Base-by-base conservation (phyloP, 2,113 vertebrate genomes). In the Cariama cristata region DNA sequence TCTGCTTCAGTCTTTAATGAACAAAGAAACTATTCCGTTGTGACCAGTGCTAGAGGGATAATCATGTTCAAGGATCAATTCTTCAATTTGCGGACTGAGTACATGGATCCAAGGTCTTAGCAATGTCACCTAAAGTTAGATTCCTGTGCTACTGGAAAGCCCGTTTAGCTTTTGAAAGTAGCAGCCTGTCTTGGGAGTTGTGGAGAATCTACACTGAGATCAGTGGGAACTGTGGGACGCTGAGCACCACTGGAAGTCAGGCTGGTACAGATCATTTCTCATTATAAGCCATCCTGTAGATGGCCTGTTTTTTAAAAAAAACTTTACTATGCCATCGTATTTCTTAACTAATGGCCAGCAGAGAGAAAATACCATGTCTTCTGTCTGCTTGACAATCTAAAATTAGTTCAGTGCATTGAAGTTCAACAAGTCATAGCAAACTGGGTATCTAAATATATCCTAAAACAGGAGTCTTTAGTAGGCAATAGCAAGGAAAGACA, bases 321-420 rank as follows among this genome's bases (percentile, higher is more conserved):
- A 1, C 8, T 83, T 86, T 88, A 23, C 59, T 68, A 2, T 72
- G 30, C 17, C 5, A 45, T 67, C 40, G 35, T 32, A 26, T 86
- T 95, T 94, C 73, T 77, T 89, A 86, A 83, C 86, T 92, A 93
- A 71, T 45, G 17, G 38, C 6, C 20, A 75, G 13, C 53, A 71
- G 73, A 86, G 68, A 86, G 82, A 87, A 89, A 94, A 94, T 81
- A 56, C 3, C 26, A 32, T 49, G 44, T 95, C 32, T n/a, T 83
- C 73, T 93, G 45, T 77, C 88, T 95, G 52, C 64, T 85, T 81
- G 73, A 64, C 23, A 84, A 45, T 90, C 75, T 62, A 64, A 92
- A 94, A 67, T 68, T 17, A 68, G 22, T 68, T 92, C 33, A 75
- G 21, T 63, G 40, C 72, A 28, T 18, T 56, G 62, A 79, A 92